Conservation (phyloP, 2,113 vertebrate genomes). For the Aleadryas rufinucha region DNA sequence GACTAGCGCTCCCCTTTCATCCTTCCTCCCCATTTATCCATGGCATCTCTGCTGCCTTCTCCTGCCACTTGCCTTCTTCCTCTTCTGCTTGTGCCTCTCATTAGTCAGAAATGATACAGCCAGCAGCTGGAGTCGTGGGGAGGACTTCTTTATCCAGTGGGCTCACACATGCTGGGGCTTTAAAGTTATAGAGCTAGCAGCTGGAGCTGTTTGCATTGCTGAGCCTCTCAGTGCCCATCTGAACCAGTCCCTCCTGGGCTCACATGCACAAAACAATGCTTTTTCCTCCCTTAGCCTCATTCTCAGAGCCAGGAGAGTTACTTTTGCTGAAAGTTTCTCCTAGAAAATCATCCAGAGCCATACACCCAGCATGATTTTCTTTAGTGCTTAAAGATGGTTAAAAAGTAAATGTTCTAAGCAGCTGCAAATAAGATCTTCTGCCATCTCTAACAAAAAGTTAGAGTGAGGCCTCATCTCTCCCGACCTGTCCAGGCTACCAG, state of each 20-base stretch:
- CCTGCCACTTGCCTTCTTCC: not conserved
- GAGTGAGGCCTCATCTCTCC: not conserved
- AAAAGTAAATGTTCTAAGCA: not conserved
- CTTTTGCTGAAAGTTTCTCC: not conserved
- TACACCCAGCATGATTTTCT: not conserved
- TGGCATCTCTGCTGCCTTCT: not conserved
- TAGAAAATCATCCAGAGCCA: not conserved
- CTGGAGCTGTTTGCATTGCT: not conserved
- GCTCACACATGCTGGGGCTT: not conserved
- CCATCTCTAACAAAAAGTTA: not conserved
- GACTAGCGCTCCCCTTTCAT: not conserved
- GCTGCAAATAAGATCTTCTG: not conserved
- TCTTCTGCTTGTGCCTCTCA: conserved; percentile 25
- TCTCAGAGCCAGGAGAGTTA: not conserved
- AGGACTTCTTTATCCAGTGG: conserved; percentile 6
- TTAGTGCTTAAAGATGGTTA: not conserved
- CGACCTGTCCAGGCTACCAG: not conserved
- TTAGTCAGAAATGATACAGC: not conserved
- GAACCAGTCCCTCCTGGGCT: not conserved
- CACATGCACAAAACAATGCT: not conserved
- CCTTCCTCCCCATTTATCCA: not conserved
- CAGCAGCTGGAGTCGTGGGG: not conserved
- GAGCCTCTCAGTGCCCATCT: not conserved
- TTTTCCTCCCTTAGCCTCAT: not conserved
- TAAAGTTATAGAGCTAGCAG: not conserved